Evolutionary conservation across 2,888 invertebrate genomes (phyloP).

Genomic region (Pachydiplax longipennis): DNA sequence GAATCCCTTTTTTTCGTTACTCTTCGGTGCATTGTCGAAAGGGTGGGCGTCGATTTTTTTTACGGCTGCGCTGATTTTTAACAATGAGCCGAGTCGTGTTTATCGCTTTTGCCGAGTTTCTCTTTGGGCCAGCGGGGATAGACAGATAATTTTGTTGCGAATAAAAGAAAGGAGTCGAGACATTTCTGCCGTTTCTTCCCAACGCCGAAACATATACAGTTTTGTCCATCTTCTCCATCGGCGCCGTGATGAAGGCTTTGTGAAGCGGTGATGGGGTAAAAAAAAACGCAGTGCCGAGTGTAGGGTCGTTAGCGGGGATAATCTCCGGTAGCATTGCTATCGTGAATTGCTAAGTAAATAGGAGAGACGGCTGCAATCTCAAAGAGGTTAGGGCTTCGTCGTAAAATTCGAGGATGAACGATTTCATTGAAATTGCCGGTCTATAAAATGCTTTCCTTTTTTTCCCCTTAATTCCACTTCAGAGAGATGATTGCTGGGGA

Average conservation of each 20-base stretch:
- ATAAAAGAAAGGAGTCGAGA: not conserved
- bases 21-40: not conserved
- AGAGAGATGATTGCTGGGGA: too few species aligned
- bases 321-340: not conserved
- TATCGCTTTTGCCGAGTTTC: not conserved
- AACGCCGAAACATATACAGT: not conserved
- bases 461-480: too few species aligned
- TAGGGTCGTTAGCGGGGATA: not conserved
- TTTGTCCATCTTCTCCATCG: not conserved
- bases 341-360: not conserved
- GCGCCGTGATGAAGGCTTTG: not conserved
- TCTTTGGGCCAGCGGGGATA: not conserved
- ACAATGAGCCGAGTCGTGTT: not conserved
- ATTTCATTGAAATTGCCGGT: too few species aligned
- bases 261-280: not conserved
- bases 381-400: not conserved
- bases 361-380: not conserved
- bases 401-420: not conserved
- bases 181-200: not conserved
- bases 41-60: not conserved
- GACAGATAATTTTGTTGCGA: not conserved
- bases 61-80: not conserved
- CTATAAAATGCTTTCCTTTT: too few species aligned
- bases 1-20: not conserved
- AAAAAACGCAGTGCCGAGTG: not conserved